Conservation (phyloP, 2,113 vertebrate species). For the Eurystomus gularis region DNA sequence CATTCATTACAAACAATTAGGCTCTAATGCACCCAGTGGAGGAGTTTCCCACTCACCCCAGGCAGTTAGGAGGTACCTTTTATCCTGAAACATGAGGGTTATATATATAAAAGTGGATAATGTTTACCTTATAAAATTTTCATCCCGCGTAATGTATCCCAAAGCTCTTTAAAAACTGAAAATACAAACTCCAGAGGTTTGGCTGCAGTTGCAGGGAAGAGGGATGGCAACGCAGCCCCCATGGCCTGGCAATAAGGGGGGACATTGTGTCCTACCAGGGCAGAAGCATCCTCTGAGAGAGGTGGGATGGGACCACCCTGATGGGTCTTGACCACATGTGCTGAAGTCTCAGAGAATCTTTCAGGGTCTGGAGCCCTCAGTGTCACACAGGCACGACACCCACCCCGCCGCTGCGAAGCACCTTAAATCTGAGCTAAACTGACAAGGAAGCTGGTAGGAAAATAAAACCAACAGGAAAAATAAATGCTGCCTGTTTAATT, state of each 20-base stretch:
- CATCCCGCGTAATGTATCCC: constrained; percentile 36
- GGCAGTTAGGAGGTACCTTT: constrained; percentile 14
- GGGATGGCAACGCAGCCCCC: neutral
- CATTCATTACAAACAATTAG: neutral
- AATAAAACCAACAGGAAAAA: neutral
- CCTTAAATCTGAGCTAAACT: neutral
- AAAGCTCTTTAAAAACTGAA: constrained; percentile 19
- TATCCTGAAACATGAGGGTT: neutral
- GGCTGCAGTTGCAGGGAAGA: neutral
- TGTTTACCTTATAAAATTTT: constrained; percentile 35
- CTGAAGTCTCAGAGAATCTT: neutral
- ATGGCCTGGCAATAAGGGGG: rapidly evolving
- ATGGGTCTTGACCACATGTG: rapidly evolving
- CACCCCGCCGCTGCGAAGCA: rapidly evolving
- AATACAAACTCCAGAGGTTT: neutral
- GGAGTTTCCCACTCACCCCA: neutral
- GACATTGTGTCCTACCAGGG: neutral
- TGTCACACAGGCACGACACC: neutral
- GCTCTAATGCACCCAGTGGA: neutral
- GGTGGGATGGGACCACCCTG: neutral
- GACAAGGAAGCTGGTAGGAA: neutral
- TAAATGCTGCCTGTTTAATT: neutral
- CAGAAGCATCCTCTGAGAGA: rapidly evolving
- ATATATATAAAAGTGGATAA: neutral
- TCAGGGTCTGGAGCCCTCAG: neutral